phyloP scores from a whole-genome alignment of 1,140 invertebrate species.

The Orius laevigatus region DNA sequence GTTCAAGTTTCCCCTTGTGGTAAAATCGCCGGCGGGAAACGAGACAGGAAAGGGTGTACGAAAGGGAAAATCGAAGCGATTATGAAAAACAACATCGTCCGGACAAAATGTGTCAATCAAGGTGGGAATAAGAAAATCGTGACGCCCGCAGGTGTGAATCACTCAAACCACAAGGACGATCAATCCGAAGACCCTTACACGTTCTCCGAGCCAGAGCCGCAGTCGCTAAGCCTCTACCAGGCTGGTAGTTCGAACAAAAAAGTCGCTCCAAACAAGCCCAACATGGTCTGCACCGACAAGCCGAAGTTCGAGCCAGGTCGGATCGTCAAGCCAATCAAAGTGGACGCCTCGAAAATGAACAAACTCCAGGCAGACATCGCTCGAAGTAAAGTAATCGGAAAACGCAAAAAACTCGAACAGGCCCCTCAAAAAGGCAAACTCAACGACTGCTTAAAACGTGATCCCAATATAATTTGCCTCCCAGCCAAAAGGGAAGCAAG shows the following conservation, averaged over 20 bases:
- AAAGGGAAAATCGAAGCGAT: conserved; percentile 28
- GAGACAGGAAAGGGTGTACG: conserved; percentile 32
- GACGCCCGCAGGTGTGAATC: conserved; percentile 5
- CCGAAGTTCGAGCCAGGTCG: neutral
- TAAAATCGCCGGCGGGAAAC: conserved; percentile 30
- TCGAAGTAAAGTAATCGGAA: conserved; percentile 33
- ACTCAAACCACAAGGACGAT: conserved; percentile 22
- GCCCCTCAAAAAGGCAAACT: neutral
- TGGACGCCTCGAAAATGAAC: conserved; percentile 25
- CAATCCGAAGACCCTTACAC: conserved; percentile 20
- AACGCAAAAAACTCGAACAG: conserved; percentile 25
- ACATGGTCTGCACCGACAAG: conserved; percentile 11
- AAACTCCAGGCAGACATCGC: conserved; percentile 33
- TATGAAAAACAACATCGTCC: conserved; percentile 24
- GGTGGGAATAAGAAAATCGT: conserved; percentile 7
- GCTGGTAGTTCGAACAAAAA: neutral
- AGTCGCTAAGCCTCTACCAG: conserved; percentile 14
- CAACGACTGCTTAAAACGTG: conserved; percentile 5
- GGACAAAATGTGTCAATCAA: conserved; percentile 21
- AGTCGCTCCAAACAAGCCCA: conserved; percentile 5
- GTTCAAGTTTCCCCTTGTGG: conserved; percentile 33
- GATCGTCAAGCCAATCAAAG: conserved; percentile 6
- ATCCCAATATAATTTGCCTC: conserved; percentile 17
- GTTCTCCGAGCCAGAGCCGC: conserved; percentile 21
- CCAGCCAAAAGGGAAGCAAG: conserved; percentile 17